Evolutionary conservation across 2,888 invertebrate species (phyloP), one percentile per base, ranked within the genome.

Genomic region (Drosophila paranaensis): DNA sequence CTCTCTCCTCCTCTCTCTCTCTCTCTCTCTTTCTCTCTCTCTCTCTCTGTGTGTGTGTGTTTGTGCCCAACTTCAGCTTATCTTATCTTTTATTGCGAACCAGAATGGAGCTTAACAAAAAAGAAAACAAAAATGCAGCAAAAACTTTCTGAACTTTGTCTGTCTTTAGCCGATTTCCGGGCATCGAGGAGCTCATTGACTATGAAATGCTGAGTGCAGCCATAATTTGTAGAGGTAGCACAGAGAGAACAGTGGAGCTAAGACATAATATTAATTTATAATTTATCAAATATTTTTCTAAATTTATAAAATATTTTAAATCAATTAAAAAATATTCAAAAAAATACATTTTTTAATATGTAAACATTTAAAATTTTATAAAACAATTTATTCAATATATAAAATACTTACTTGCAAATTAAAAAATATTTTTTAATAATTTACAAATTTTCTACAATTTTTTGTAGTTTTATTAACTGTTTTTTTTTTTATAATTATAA

Each of bases 61-160:
- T 25, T 58, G 50, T 54, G 55, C 60, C 35, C 16, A 80, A 82
- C 82, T 80, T 82, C 71, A 77, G 70, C 74, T 73, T 80, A 81
- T 81, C 74, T 75, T 73, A 80, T 78, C 69, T 84, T 76, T 61
- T 70, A 65, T 58, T 56, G 43, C 10, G 35, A 60, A 69, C 50
- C 66, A 30, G 79, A 79, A 82, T 79, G 27, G 60, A 55, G 75
- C 79, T 68, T 66, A 64, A 71, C 71, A 69, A 73, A 68, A 53
- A 20, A 35, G 35, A 51, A 25, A 53, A 53, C 37, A 37, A 37
- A 40, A 40, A 30, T 25, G 40, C 37, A 53, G 8, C 51, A 40
- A 70, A 81, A 86, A 86, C 80, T 86, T 86, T 84, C 50, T 33
- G 68, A 79, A 81, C 63, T 72, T 45, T 35, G 64, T 76, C 77